phyloP scores from a whole-genome alignment of 2,113 vertebrate genomes.

The Gymnocephalus cernua region DNA sequence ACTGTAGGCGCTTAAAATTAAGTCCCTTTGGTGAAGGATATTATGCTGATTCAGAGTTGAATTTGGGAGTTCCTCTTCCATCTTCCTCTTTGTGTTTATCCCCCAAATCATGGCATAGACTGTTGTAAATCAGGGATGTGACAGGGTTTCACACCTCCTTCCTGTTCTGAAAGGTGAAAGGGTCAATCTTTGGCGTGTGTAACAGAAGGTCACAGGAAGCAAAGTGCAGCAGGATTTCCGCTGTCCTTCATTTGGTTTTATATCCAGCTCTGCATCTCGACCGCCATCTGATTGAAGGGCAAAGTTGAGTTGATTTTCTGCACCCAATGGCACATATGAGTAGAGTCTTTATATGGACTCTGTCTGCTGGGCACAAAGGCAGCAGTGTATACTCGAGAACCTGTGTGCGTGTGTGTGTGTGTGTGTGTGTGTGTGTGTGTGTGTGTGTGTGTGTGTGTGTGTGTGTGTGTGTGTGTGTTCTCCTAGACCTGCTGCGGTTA shows the following conservation, averaged over 20 bases:
- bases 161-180: slow-evolving; percentile 49
- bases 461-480: slow-evolving; percentile 34
- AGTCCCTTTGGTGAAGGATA: neutral
- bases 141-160: slow-evolving; percentile 42
- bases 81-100: slow-evolving; percentile 10
- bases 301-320: slow-evolving; percentile 55
- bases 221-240: slow-evolving; percentile 77
- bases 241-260: slow-evolving; percentile 38
- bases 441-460: slow-evolving; percentile 37
- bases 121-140: slow-evolving; percentile 7
- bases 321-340: slow-evolving; percentile 57
- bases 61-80: slow-evolving; percentile 2
- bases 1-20: neutral
- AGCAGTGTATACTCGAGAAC: slow-evolving; percentile 55
- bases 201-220: slow-evolving; percentile 75
- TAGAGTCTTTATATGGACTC: slow-evolving; percentile 62
- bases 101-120: slow-evolving; percentile 2
- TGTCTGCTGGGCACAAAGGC: slow-evolving; percentile 63
- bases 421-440: slow-evolving; percentile 29
- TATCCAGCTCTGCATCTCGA: slow-evolving; percentile 31
- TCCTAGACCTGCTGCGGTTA: slow-evolving; percentile 33
- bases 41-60: neutral
- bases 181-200: slow-evolving; percentile 32
- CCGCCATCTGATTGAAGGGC: slow-evolving; percentile 54
- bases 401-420: slow-evolving; percentile 50